phyloP scores from a whole-genome alignment of 2,888 invertebrate species.

The Hesperia comma region DNA sequence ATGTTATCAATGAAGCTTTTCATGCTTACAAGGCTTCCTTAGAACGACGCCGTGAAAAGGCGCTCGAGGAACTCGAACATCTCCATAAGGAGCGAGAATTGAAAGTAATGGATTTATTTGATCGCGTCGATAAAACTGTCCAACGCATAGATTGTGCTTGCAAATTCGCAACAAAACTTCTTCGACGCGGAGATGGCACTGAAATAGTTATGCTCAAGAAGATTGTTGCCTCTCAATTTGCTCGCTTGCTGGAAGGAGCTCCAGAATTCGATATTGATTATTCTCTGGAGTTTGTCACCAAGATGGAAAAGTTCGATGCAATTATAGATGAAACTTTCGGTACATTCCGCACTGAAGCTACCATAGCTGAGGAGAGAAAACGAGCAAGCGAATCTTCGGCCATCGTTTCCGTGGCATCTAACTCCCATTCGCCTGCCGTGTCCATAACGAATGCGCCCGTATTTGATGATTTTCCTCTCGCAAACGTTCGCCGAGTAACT shows the following conservation, averaged over 20 bases:
- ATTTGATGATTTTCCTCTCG: slow-evolving; percentile 88
- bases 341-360: slow-evolving; percentile 87
- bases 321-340: slow-evolving; percentile 89
- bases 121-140: slow-evolving; percentile 92
- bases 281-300: slow-evolving; percentile 92
- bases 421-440: slow-evolving; percentile 75
- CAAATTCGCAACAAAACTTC: slow-evolving; percentile 91
- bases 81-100: slow-evolving; percentile 93
- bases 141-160: slow-evolving; percentile 94
- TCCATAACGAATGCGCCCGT: slow-evolving; percentile 88
- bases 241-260: slow-evolving; percentile 90
- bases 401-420: slow-evolving; percentile 70
- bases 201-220: slow-evolving; percentile 94
- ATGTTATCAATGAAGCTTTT: slow-evolving; percentile 91
- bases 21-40: slow-evolving; percentile 91
- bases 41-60: slow-evolving; percentile 91
- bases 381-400: slow-evolving; percentile 76
- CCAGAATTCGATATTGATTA: slow-evolving; percentile 92
- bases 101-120: slow-evolving; percentile 94
- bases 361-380: slow-evolving; percentile 81
- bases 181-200: slow-evolving; percentile 92
- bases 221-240: slow-evolving; percentile 89
- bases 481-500: slow-evolving; percentile 78
- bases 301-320: slow-evolving; percentile 90
- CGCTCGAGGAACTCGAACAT: slow-evolving; percentile 88